These are phyloP conservation scores for Hydropotes inermis DNA, from an alignment of 2,113 vertebrate species.

Conservation along the genomic window DNA sequence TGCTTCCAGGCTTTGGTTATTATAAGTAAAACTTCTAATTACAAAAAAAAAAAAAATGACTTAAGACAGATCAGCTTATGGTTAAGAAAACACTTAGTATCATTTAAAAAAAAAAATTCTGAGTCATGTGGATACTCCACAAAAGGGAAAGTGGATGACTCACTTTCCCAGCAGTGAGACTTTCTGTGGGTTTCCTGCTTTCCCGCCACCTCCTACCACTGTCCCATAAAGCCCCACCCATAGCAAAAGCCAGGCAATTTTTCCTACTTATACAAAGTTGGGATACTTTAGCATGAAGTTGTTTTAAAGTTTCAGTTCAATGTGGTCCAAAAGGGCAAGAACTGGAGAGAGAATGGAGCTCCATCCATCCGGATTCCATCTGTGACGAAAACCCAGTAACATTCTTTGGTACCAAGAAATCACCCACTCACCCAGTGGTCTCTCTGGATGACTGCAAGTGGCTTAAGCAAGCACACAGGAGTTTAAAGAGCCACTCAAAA, in stretches of 20 bases:
- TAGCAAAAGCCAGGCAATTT: background rate
- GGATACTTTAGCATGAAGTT: background rate
- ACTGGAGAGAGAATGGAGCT: background rate
- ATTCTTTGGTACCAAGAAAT: background rate
- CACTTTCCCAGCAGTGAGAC: background rate
- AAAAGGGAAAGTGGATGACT: background rate
- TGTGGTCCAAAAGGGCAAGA: background rate
- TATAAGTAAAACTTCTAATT: background rate
- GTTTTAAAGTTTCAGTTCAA: background rate
- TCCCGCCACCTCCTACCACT: background rate
- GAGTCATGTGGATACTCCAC: background rate
- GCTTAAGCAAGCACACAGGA: background rate
- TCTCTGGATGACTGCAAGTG: constrained; percentile 22
- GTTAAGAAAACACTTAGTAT: background rate
- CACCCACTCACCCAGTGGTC: background rate
- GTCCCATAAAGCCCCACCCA: background rate
- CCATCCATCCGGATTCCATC: background rate
- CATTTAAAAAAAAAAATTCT: background rate
- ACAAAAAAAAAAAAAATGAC: background rate
- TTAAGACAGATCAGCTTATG: background rate
- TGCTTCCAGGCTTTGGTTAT: background rate
- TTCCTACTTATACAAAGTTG: background rate
- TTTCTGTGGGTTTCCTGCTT: background rate
- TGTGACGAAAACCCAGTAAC: background rate
- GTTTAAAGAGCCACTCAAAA: constrained; percentile 42